Conservation (phyloP, 2,113 vertebrate genomes). For the Gallinago undulata region DNA sequence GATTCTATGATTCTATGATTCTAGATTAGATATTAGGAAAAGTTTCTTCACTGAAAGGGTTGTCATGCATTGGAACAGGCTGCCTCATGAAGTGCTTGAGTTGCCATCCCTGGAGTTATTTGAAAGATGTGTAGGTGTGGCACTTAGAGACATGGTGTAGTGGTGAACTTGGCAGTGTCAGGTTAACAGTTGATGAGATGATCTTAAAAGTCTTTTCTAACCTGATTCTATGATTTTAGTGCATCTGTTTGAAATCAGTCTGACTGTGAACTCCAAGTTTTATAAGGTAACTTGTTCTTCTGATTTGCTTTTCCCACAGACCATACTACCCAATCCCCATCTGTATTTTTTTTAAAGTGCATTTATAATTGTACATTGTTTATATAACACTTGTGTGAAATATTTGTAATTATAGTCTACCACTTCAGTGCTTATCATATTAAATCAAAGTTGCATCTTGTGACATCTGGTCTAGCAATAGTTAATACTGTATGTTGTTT, state of each 20-base stretch:
- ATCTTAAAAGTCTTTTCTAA: neutral
- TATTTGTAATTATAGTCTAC: neutral
- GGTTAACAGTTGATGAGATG: neutral
- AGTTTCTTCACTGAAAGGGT: neutral
- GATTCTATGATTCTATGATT: too few relatives aligned
- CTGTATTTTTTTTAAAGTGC: too few relatives aligned
- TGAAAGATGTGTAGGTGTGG: neutral
- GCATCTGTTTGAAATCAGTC: neutral
- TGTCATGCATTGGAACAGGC: neutral
- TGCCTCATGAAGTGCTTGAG: neutral
- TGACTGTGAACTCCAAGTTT: neutral
- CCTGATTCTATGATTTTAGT: neutral
- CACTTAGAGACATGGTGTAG: neutral
- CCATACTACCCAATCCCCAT: accelerated
- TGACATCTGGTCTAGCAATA: neutral
- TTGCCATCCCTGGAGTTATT: neutral
- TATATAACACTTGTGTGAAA: neutral
- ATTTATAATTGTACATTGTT: neutral
- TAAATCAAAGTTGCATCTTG: neutral
- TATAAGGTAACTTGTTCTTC: neutral
- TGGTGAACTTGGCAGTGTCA: neutral
- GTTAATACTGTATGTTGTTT: neutral
- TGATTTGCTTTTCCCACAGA: neutral
- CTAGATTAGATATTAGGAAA: neutral
- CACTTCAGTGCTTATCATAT: neutral